Evolutionary conservation across 37 sponge, comb jelly and placozoan species (phyloP).

Genomic region (Crambe crambe): DNA sequence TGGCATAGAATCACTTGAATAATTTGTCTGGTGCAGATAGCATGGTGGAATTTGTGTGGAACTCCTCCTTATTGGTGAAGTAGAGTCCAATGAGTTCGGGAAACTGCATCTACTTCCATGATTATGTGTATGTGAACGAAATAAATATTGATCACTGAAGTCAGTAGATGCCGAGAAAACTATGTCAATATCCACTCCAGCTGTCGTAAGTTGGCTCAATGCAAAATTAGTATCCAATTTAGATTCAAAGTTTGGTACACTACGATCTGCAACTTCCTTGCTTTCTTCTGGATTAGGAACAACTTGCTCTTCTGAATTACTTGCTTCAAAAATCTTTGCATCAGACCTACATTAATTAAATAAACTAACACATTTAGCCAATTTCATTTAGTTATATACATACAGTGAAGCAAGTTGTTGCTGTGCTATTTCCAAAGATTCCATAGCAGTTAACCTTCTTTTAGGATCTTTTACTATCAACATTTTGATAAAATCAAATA

Average conservation of each 20-base stretch:
- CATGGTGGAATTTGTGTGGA: no score
- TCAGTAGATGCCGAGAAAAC: background rate
- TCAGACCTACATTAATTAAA: background rate
- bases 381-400: background rate
- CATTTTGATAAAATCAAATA: constrained; percentile 1
- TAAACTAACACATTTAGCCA: background rate
- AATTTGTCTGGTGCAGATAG: no score
- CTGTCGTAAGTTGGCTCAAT: background rate
- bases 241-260: background rate
- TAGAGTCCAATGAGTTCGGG: no score
- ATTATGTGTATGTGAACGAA: background rate
- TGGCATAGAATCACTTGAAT: no score
- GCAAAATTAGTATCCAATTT: constrained; percentile 1
- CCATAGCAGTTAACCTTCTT: constrained; percentile 54
- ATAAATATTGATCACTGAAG: no score
- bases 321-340: background rate
- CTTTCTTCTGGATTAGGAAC: background rate
- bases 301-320: background rate
- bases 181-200: background rate
- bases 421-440: constrained; percentile 26
- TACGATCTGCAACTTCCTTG: background rate
- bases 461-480: constrained; percentile 47
- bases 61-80: no score
- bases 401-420: constrained; percentile 59
- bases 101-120: background rate